A percentile compares a stretch with the other conserved stretches of the same genome.
These are phyloP conservation scores for Bombylius discolor DNA, from an alignment of 2,888 invertebrate species.

Conservation along the genomic window DNA sequence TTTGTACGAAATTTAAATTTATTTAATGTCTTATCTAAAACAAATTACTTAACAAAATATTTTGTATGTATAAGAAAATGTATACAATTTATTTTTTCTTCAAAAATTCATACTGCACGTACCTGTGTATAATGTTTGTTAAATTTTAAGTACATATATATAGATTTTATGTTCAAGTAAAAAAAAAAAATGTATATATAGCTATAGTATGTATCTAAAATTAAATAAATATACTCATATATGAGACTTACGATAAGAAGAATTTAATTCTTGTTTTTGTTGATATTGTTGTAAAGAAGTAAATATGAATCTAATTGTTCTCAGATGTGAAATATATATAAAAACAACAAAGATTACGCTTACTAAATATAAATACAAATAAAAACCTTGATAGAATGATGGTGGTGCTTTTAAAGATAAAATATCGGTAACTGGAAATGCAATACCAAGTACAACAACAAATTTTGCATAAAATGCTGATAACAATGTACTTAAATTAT, in stretches of 20 bases:
- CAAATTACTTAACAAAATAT: no score
- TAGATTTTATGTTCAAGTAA: no score
- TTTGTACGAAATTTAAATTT: no score
- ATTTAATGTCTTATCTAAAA: no score
- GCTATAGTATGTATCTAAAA: neutral
- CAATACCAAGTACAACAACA: conserved; percentile 61
- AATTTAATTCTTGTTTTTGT: no score
- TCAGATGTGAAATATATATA: conserved; percentile 47
- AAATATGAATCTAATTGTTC: conserved; percentile 44
- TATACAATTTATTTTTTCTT: no score
- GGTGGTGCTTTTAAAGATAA: conserved; percentile 53
- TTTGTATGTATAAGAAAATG: no score
- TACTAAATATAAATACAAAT: conserved; percentile 58
- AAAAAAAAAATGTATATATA: neutral
- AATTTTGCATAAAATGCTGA: conserved; percentile 69
- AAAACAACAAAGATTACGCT: conserved; percentile 57
- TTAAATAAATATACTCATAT: neutral
- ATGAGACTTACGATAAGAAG: conserved; percentile 7
- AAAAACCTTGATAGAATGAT: conserved; percentile 52
- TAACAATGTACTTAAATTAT: conserved; percentile 49
- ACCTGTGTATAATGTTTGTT: no score
- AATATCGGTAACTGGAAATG: conserved; percentile 68
- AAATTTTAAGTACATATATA: no score
- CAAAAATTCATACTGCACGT: no score
- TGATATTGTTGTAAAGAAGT: conserved; percentile 34